Evolutionary conservation across 2,113 vertebrate genomes (phyloP), one percentile per base, ranked within the genome.

Genomic region (Aythya baeri): DNA sequence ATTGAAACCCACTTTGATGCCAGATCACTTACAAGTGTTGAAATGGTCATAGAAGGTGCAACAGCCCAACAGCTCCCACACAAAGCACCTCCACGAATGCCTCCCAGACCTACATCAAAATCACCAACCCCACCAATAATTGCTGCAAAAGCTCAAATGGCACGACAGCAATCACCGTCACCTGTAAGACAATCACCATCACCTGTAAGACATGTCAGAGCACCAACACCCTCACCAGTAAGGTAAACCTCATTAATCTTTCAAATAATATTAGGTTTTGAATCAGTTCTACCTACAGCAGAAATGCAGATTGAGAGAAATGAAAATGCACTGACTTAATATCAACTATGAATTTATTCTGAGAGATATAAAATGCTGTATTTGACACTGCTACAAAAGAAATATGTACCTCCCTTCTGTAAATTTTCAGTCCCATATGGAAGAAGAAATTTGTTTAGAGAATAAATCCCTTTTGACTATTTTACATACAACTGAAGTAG

Each of bases 141-240:
- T 27, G 62, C 98, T 68, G 97, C 98, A 92, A 99, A 98, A 98
- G 97, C 98, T 88, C 97, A 99, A 23, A 96, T 98, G 89, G 97
- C 98, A 80, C 98, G 99, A 27, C 99, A 99, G 72, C 99, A 99
- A 91, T 99, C 99, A 5, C 99, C 99, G 10, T 99, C 99, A 1
- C 99, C 99, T 0, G 98, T 99, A 46, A 98, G 99, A 97, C 99
- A 99, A 94, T 99, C 99, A 1, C 99, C 99, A 26, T 99, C 99
- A 52, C 99, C 99, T 0, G 99, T 99, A 94, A 98, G 99, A 97
- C 99, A 99, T 5, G 99, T 99, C 52, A 99, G 98, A 96, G 99
- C 98, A 49, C 99, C 99, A 2, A 97, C 98, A 11, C 99, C 99
- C 5, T 97, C 99, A 50, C 98, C 99, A 26, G 98, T 99, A 98